These are phyloP conservation scores for Limnephilus lunatus DNA, from an alignment of 2,888 invertebrate species.

Conservation along the genomic window DNA sequence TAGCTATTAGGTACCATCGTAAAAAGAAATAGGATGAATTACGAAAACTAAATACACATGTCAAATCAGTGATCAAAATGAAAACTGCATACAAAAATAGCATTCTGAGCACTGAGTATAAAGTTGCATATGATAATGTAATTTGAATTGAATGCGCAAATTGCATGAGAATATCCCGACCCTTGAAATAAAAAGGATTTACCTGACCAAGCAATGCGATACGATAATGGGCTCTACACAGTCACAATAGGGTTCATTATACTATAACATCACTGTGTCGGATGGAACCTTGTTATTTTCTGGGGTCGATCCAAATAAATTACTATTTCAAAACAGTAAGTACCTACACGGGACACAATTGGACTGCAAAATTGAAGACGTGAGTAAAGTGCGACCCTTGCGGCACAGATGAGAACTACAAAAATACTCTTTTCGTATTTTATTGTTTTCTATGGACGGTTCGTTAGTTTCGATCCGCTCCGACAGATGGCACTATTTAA, in stretches of 20 bases:
- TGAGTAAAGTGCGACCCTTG: background rate
- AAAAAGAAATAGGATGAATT: background rate
- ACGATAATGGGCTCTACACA: too few species aligned
- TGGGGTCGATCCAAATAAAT: background rate
- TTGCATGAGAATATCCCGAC: background rate
- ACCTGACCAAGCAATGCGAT: too few species aligned
- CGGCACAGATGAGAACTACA: background rate
- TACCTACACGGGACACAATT: background rate
- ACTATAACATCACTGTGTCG: too few species aligned
- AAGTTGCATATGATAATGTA: background rate
- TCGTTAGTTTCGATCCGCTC: background rate
- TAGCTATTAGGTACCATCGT: background rate
- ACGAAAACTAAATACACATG: background rate
- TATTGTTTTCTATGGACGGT: background rate
- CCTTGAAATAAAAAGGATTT: background rate
- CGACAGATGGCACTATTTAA: background rate
- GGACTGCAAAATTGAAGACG: background rate
- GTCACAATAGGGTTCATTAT: too few species aligned
- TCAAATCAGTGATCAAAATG: background rate
- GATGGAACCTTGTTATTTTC: too few species aligned
- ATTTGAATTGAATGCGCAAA: conserved; percentile 2
- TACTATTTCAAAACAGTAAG: background rate
- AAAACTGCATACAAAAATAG: background rate
- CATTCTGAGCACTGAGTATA: background rate
- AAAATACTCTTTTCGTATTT: background rate